Base-by-base conservation (phyloP, 2,888 invertebrate genomes). In the Drosophila kambysellisi region DNA sequence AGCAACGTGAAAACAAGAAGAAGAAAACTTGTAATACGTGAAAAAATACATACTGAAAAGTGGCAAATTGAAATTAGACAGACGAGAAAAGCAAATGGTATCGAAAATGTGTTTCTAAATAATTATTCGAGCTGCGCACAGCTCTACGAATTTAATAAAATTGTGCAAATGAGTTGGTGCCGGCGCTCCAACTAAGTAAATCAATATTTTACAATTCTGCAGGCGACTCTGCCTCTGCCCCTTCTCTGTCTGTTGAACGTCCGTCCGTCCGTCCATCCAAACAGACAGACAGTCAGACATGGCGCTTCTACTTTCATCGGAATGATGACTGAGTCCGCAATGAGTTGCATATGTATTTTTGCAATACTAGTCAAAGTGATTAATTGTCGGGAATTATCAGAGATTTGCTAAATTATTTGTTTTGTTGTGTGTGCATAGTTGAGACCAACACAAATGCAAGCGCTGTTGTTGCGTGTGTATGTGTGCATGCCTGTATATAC, bases 31-130 rank as follows among this genome's bases (percentile, higher is more conserved):
- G 84, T 73, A 81, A 81, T 83, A 89, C 89, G 84, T 89, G 85
- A 88, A 85, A 80, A 84, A 88, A 83, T 88, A 88, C 88, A 83
- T 82, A 86, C 85, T 76, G 53, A 76, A 88, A 85, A 84, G 61
- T 74, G 53, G 35, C 48, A 70, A 79, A 64, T 63, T 37, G 52
- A 58, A 70, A 60, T 71, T 54, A 51, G 56, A 32, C 54, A 43
- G 50, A 37, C 30, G 30, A 54, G 46, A 57, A 60, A 63, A 39
- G 20, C 43, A 61, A 65, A 51, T 52, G 53, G 11, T 37, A 56
- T 37, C 25, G 2, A 60, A 61, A 60, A 12, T 25, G 41, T 41
- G 50, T 52, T 56, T 59, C 20, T 15, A 32, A 54, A 12, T 6
- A 37, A 51, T 41, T 25, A 46, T 11, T 8, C 4, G 30, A 35